Evolutionary conservation across 2,888 invertebrate species (phyloP), one percentile per base, ranked within the genome.

Genomic region (Bombylius discolor): DNA sequence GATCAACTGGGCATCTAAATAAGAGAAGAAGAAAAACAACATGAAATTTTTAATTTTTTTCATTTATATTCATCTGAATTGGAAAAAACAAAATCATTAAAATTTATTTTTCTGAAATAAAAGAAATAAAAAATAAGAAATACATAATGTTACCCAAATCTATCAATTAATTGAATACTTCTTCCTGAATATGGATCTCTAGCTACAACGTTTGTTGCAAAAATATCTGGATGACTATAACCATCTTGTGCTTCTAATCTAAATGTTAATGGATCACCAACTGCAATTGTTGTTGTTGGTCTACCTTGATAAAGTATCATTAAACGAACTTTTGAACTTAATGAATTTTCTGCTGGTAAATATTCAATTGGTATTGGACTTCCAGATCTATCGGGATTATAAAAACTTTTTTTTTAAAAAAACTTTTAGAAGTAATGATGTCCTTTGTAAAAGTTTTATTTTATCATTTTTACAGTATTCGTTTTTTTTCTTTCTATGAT

Each of bases 361-460:
- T 92, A 92, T 71, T 93, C 93, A 56, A 94, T 92, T 12, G 92
- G 93, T 61, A 91, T 91, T 1, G 93, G 93, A 66, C 91, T 90
- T 63, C 92, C 92, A 33, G 91, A 89, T 67, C 90, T 90, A 75
- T 78, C 78, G 66, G 77, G 68, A 68, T 76, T 73, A 58, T 73
- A 76, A 64, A 77, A 70, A 66, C 79, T 80, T 64, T 63, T 80
- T 57, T 42, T 42, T 11, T 4, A 42, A 42, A 5, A 42, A 42
- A 45, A 57, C 39, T 55, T 32, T 47, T 39, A 33, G 8, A 42
- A 42, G 36, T 36, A 36, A 8, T 9, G 36, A 49, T 47, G 31
- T 49, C 59, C 59, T 52, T 58, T 55, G 58, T 53, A 47, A 57
- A 57, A 58, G 45, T 51, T 50, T 55, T 47, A 11, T 42, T 42